Conservation (phyloP, 1,140 invertebrate species). For the Drosophila oshimai region DNA sequence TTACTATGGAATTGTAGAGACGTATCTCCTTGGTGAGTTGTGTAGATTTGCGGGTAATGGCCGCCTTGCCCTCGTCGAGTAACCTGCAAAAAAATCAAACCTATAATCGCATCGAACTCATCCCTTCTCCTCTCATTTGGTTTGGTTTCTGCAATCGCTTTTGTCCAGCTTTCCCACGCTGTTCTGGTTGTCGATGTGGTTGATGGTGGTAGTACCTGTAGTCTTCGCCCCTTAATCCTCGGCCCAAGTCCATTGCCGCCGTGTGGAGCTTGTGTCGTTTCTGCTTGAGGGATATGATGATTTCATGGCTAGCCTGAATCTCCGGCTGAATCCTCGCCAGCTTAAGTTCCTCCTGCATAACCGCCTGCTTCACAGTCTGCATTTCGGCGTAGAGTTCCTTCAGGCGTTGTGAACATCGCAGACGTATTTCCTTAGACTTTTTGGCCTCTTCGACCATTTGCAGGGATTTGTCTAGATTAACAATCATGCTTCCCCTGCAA, state of each 20-base stretch:
- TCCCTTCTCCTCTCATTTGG: conserved; percentile 2
- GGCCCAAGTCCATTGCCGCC: conserved; percentile 68
- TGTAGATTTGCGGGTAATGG: conserved; percentile 38
- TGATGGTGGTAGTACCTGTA: conserved; percentile 69
- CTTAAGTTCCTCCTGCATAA: conserved; percentile 62
- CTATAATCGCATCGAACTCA: conserved; percentile 7
- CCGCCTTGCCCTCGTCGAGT: conserved; percentile 39
- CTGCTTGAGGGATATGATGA: conserved; percentile 67
- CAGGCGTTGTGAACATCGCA: conserved; percentile 54
- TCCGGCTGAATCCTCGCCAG: conserved; percentile 63
- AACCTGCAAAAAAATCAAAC: conserved; percentile 55
- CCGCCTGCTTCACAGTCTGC: conserved; percentile 47
- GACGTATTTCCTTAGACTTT: conserved; percentile 52
- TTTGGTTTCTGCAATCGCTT: conserved; percentile 11
- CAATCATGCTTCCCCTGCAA: conserved; percentile 57
- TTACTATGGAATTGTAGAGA: conserved; percentile 55
- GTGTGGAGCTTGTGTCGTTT: conserved; percentile 64
- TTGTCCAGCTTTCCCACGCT: conserved; percentile 42
- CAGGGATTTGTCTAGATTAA: conserved; percentile 66
- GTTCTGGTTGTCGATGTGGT: conserved; percentile 40
- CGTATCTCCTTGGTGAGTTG: conserved; percentile 58
- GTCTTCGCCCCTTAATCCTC: conserved; percentile 60
- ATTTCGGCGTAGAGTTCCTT: conserved; percentile 65
- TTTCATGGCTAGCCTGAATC: conserved; percentile 69
- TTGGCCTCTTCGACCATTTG: conserved; percentile 64